Evolutionary conservation across 2,888 invertebrate genomes (phyloP).

Genomic region (Hirtodrosophila alboralis): DNA sequence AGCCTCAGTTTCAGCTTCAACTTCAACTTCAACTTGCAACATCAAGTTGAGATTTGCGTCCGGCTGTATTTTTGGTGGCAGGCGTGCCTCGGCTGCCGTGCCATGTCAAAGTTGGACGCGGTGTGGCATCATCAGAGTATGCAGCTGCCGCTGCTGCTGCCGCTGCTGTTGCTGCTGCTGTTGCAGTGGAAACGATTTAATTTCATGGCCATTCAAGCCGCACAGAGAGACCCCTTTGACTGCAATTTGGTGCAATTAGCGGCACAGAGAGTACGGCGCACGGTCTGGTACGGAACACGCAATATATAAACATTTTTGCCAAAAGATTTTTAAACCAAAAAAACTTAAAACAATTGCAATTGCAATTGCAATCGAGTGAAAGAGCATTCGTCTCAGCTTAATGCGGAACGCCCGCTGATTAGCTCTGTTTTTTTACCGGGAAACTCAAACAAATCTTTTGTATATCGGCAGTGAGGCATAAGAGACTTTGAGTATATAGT

Average conservation of each 20-base stretch:
- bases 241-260: slow-evolving; percentile 67
- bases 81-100: slow-evolving; percentile 39
- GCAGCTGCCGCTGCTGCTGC: slow-evolving; percentile 20
- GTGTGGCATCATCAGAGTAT: slow-evolving; percentile 11
- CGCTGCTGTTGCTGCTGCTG: slow-evolving; percentile 19
- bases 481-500: too few species aligned
- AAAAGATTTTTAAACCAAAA: slow-evolving; percentile 19
- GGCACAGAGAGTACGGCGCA: slow-evolving; percentile 4
- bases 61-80: slow-evolving; percentile 35
- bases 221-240: slow-evolving; percentile 32
- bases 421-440: slow-evolving; percentile 4
- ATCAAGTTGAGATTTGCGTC: slow-evolving; percentile 32
- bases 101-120: slow-evolving; percentile 67
- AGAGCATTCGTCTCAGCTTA: slow-evolving; percentile 27
- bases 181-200: slow-evolving; percentile 67
- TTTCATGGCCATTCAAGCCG: slow-evolving; percentile 66
- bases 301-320: slow-evolving; percentile 45
- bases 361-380: slow-evolving; percentile 39
- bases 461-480: slow-evolving; percentile 25
- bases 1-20: neutral
- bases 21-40: slow-evolving; percentile 12
- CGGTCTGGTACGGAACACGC: slow-evolving; percentile 23
- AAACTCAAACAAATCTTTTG: neutral
- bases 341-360: slow-evolving; percentile 35
- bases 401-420: slow-evolving; percentile 28